Base-by-base conservation (phyloP, 1,140 invertebrate species). In the Drosophila auraria region DNA sequence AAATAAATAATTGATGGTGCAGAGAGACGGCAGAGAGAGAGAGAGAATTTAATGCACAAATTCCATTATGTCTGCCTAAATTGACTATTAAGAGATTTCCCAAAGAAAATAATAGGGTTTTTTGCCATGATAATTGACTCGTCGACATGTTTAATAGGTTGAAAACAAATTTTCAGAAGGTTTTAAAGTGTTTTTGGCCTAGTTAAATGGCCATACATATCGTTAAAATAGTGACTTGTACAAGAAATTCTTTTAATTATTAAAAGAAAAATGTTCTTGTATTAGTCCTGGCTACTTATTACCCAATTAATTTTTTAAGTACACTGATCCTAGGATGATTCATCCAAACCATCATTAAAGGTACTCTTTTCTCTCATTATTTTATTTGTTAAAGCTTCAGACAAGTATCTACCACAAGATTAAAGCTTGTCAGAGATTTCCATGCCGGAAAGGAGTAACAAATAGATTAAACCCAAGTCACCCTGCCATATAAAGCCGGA, bases 1-100 rank as follows among this genome's bases (percentile, higher is more conserved):
- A 30, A 60, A 64, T 44, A 58, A 59, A 59, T 58, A 58, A 58
- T 40, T 56, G 54, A 56, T 56, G 54, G 7, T 15, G 54, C 33
- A 23, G 33, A 56, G 54, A 20, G 33, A 38, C 15, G 15, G 4
- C 9, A 36, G 36, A 38, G 36, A 44, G 40, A 38, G 54, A n/a
- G 30, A 53, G 60, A 30, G 59, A 30, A 56, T 63, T 57, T 11
- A 38, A 40, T 40, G 7, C 61, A 63, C 20, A 64, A 27, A 64
- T 64, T 40, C 56, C n/a, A 59, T 59, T 30, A 42, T 42, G n/a
- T 25, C 51, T 17, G 20, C 33, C 53, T 20, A 62, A 57, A 57
- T 38, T 63, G 62, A 60, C 36, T 40, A 49, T 68, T 47, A 25
- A 20, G 33, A 12, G 42, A 49, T 45, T 40, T n/a, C 20, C 20